A percentile compares a stretch with the other conserved stretches of the same genome.
Conservation (phyloP, 1,140 invertebrate species). For the Himalopsyche phryganea region DNA sequence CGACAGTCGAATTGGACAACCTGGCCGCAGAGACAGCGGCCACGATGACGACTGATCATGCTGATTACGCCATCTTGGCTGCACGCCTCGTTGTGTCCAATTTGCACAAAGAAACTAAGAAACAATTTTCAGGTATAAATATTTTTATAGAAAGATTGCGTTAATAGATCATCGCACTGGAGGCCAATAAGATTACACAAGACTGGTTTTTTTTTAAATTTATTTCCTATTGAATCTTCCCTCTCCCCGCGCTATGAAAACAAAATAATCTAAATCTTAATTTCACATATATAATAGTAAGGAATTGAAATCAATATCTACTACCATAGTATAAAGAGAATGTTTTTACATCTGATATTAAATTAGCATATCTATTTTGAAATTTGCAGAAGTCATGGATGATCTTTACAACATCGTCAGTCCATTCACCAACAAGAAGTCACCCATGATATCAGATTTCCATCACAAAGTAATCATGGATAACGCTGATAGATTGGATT, state of each 20-base stretch:
- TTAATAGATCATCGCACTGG: not conserved
- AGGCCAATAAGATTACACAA: too few relatives aligned
- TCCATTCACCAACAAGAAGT: slow-evolving; percentile 63
- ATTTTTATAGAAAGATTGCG: slow-evolving; percentile 5
- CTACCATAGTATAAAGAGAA: too few relatives aligned
- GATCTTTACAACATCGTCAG: slow-evolving; percentile 80
- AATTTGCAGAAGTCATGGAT: slow-evolving; percentile 81
- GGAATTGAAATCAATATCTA: too few relatives aligned
- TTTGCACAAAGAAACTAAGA: slow-evolving; percentile 95
- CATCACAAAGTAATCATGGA: slow-evolving; percentile 82
- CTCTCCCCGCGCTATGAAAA: too few relatives aligned
- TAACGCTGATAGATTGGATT: slow-evolving; percentile 86
- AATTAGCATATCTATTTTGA: slow-evolving; percentile 9
- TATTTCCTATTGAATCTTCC: too few relatives aligned
- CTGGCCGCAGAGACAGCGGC: slow-evolving; percentile 95
- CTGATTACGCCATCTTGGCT: slow-evolving; percentile 94
- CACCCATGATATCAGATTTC: slow-evolving; percentile 83
- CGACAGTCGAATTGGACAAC: slow-evolving; percentile 95
- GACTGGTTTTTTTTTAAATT: too few relatives aligned
- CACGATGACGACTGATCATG: slow-evolving; percentile 93
- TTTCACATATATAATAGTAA: too few relatives aligned
- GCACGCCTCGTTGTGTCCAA: slow-evolving; percentile 96
- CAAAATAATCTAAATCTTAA: too few relatives aligned
- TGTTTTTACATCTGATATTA: too few relatives aligned
- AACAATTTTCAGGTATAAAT: slow-evolving; percentile 76